A percentile compares a stretch with the other conserved stretches of the same genome.
Conservation (phyloP, 2,113 vertebrate genomes). For the Sciurus niger region DNA sequence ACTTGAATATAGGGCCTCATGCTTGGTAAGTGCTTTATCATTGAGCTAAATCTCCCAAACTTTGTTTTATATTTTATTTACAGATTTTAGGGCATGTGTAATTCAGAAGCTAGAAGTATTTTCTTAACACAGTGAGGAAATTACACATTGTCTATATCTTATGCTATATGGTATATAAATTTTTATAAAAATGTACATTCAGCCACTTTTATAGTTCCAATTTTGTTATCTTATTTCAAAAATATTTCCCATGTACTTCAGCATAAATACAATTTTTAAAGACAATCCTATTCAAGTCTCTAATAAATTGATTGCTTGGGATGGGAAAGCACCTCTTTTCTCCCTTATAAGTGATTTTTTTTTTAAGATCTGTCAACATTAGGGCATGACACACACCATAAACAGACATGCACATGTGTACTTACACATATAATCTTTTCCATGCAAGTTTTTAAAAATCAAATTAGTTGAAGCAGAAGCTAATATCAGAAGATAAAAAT, state of each 20-base stretch:
- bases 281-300: no score
- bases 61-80: neutral
- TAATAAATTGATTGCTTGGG: neutral
- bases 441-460: no score
- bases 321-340: neutral
- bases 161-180: neutral
- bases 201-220: neutral
- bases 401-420: neutral
- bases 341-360: neutral
- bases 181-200: neutral
- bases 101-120: neutral
- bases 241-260: neutral
- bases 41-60: neutral
- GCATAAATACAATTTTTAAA: neutral
- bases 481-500: no score
- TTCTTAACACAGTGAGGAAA: neutral
- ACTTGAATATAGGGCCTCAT: no score
- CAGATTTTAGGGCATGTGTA: neutral
- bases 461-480: no score
- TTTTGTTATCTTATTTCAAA: neutral
- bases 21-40: no score
- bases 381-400: neutral
- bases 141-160: neutral
- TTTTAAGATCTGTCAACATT: neutral
- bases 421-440: neutral